Base-by-base conservation (phyloP, 2,888 invertebrate species). In the Lepidocyrtoides sp. region DNA sequence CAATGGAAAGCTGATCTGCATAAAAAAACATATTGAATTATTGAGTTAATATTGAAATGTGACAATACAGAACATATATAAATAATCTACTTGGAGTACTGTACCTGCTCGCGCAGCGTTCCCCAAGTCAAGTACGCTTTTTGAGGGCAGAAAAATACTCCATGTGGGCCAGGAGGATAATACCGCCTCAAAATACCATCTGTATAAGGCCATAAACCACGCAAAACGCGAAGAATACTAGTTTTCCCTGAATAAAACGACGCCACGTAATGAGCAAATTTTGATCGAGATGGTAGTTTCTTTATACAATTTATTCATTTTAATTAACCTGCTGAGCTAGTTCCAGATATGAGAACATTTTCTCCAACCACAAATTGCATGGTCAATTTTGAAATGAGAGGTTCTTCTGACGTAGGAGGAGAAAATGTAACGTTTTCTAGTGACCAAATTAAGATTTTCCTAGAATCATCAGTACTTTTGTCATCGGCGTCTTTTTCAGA, bases 81-180 rank as follows among this genome's bases (percentile, higher is more conserved):
- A 57, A 57, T 7, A 36, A 17, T 57, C n/a, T 20, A 51, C 2
- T 51, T n/a, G 1, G 4, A 10, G n/a, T n/a, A 69, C 44, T n/a
- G 91, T 60, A 96, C 95, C 95, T 96, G 96, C 93, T 96, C 95
- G 75, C 96, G 93, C 0, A 96, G 94, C n/a, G 96, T 95, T 26
- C 96, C 96, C 94, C 96, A 95, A 2, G 96, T 96, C 89, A 96
- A 95, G 94, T 96, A 96, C 0, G 96, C 95, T 92, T 96, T 96
- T 94, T 96, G 96, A 14, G 96, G 96, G 14, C 96, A 94, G 94
- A 95, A 96, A 88, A 96, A 94, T 14, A 96, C 95, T 44, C 95
- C 94, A 36, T 94, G 94, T 14, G 95, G 95, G 14, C 94, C 94
- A n/a, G 94, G 93, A 20, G 94, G 94, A 87, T 93, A 88, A 77